Base-by-base conservation (phyloP, 2,888 invertebrate genomes). In the Macropis europaea region DNA sequence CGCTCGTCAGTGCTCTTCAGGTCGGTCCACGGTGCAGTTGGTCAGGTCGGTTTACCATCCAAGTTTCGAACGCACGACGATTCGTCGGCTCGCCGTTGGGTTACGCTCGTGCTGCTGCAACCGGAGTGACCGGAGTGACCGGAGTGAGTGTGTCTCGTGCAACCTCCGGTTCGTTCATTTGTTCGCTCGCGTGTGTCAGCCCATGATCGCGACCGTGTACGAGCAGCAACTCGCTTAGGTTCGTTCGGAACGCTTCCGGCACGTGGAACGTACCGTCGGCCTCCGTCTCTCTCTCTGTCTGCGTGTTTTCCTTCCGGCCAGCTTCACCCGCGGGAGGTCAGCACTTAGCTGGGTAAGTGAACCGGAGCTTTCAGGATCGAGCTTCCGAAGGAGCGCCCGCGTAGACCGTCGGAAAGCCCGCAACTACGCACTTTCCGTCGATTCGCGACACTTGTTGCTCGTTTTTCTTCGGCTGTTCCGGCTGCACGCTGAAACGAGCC, bases 291-390 rank as follows among this genome's bases (percentile, higher is more conserved):
- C 63, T 79, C 60, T 64, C 75, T 52, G 38, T 57, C 57, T 43
- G 30, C 45, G 19, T 26, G 34, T 60, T 50, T 28, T 64, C 61
- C 57, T 47, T 56, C 40, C 66, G 30, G 17, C 36, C 1, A 43
- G 34, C 62, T 73, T 71, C 68, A 81, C 75, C 75, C 82, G 79
- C 57, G 69, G 77, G 79, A 81, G 81, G 77, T 82, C 82, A 81
- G 79, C 81, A 77, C 79, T 75, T 75, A 76, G 74, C 62, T 72
- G 56, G 75, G 81, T 76, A 76, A 76, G 76, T 67, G 40, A 54
- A 71, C 9, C 53, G 38, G 17, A 15, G n/a, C 40, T 59, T 17
- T 38, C 19, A 11, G 11, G 28, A 42, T 9, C 15, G 17, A 40
- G 28, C 13, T 17, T 17, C 22, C 15, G 0, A 22, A 15, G 3